These are phyloP conservation scores for Pelobates cultripes DNA, from an alignment of 2,797 vertebrate species.

Conservation along the genomic window DNA sequence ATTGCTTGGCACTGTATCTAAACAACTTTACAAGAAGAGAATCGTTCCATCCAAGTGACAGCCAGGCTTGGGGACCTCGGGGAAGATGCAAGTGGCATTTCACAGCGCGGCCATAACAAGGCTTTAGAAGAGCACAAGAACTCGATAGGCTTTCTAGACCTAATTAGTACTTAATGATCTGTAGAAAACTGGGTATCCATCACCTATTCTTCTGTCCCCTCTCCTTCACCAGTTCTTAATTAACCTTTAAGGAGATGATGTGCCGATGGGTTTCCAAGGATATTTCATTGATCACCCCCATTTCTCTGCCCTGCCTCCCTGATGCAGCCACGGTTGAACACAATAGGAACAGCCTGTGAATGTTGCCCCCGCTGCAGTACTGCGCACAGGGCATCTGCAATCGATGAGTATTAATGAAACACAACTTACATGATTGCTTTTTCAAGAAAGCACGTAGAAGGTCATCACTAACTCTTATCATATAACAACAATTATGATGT, in stretches of 20 bases:
- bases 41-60: constrained; percentile 8
- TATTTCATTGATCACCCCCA: constrained; percentile 64
- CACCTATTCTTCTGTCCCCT: constrained; percentile 66
- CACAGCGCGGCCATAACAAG: constrained; percentile 67
- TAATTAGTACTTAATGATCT: constrained; percentile 87
- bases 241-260: constrained; percentile 80
- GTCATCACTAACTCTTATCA: constrained; percentile 75
- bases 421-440: constrained; percentile 73
- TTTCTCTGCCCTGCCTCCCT: constrained; percentile 7
- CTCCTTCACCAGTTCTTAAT: constrained; percentile 78
- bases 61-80: background rate
- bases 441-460: constrained; percentile 72
- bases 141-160: constrained; percentile 78
- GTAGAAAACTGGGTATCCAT: constrained; percentile 73
- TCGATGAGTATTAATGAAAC: constrained; percentile 78
- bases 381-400: constrained; percentile 65
- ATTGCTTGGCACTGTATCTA: constrained; percentile 10
- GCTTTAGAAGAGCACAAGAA: constrained; percentile 72
- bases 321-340: background rate
- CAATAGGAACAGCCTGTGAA: constrained; percentile 53
- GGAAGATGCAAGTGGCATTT: constrained; percentile 69
- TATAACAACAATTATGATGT: background rate
- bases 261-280: constrained; percentile 68
- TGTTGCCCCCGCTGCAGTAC: constrained; percentile 60
- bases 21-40: constrained; percentile 29